These are phyloP conservation scores for Coluber constrictor DNA, from an alignment of 2,797 vertebrate genomes.

Conservation along the genomic window DNA sequence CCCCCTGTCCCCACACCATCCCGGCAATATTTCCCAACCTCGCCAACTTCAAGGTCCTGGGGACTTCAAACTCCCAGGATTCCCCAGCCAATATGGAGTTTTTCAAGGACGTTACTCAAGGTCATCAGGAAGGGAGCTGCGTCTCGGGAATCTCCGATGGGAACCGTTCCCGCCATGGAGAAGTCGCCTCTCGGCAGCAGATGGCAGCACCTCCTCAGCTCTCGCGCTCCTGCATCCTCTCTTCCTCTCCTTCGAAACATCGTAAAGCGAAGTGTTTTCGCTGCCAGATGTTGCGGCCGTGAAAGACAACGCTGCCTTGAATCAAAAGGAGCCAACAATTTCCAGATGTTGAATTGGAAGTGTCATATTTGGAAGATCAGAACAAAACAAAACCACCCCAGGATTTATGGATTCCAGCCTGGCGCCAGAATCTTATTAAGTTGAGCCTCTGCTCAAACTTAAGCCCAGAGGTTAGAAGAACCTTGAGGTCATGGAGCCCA, in stretches of 20 bases:
- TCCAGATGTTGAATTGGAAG: not conserved
- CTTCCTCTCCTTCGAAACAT: not conserved
- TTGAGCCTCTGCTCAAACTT: not conserved
- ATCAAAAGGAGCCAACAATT: not conserved
- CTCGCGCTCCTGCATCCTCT: rapidly evolving
- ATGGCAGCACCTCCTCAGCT: not conserved
- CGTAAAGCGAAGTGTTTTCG: not conserved
- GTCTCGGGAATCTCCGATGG: not conserved
- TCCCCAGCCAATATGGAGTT: not conserved
- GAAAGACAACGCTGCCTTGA: not conserved
- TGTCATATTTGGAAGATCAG: not conserved
- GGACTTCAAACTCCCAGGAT: not conserved
- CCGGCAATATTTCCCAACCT: not conserved
- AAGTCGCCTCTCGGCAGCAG: not conserved
- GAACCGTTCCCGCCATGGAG: not conserved
- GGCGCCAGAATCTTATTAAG: not conserved
- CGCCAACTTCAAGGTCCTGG: not conserved
- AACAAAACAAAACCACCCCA: not conserved
- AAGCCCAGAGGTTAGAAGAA: not conserved
- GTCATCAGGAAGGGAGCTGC: not conserved
- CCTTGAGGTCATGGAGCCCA: not conserved
- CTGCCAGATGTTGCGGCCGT: not conserved
- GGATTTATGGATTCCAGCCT: not conserved
- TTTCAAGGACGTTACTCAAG: not conserved
- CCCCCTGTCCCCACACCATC: not conserved